Conservation (phyloP, 2,888 invertebrate species). For the Polymixis lichenea region DNA sequence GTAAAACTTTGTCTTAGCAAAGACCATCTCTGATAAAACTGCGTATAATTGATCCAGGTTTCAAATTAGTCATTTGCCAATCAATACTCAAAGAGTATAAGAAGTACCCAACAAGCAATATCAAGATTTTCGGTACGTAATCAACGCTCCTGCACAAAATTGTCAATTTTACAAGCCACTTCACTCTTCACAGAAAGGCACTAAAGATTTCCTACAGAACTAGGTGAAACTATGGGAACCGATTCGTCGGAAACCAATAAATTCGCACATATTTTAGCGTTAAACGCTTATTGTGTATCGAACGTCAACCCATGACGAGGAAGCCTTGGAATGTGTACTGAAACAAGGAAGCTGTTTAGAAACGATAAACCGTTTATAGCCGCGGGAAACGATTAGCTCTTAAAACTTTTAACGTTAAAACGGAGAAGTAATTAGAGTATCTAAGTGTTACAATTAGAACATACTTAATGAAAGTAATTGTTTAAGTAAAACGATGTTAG, state of each 20-base stretch:
- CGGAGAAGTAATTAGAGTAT: not conserved
- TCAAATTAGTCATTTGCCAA: not conserved
- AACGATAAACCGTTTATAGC: constrained; percentile 20
- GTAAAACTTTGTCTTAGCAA: not conserved
- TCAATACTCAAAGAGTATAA: not conserved
- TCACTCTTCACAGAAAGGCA: not conserved
- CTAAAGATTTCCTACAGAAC: not conserved
- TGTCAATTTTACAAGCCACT: not conserved
- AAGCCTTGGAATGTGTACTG: constrained; percentile 36
- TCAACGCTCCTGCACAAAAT: not conserved
- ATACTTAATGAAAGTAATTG: not conserved
- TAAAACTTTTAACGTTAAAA: constrained; percentile 5
- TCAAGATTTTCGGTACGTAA: too few species aligned
- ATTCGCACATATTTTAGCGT: constrained; percentile 50
- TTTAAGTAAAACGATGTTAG: not conserved
- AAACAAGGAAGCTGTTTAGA: constrained; percentile 47
- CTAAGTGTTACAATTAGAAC: not conserved
- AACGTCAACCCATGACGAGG: constrained; percentile 38
- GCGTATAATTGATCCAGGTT: not conserved
- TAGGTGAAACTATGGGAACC: constrained; percentile 35
- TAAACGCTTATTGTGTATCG: constrained; percentile 48
- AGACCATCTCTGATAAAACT: not conserved
- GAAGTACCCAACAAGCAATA: not conserved
- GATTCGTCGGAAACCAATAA: constrained; percentile 34
- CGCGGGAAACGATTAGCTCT: constrained; percentile 33